A percentile compares a stretch with the other conserved stretches of the same genome.
Evolutionary conservation across 2,888 invertebrate species (phyloP).

Genomic region (Spilarctia lutea): DNA sequence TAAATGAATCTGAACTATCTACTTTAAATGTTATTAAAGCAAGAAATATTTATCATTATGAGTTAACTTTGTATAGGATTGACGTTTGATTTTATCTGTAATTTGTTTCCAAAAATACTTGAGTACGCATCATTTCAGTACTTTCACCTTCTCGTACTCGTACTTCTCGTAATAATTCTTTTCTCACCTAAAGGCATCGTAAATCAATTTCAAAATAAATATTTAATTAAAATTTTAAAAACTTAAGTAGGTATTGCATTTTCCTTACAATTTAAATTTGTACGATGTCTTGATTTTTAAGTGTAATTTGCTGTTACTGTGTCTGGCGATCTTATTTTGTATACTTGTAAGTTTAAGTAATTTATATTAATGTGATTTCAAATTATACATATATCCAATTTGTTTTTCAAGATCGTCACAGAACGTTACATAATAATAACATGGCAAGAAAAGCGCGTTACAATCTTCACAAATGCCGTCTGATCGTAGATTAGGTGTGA

Average conservation of each 20-base stretch:
- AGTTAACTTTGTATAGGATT: neutral
- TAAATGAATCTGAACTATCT: neutral
- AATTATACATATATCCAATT: neutral
- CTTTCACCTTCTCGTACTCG: no score
- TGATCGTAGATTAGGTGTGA: slow-evolving; percentile 71
- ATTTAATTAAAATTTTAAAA: neutral
- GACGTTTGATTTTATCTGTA: neutral
- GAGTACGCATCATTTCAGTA: no score
- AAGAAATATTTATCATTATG: neutral
- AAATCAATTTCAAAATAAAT: no score
- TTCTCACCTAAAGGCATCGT: no score
- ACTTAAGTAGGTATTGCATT: neutral
- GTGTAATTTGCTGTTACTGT: no score
- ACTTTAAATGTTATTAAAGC: neutral
- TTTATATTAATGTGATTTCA: neutral
- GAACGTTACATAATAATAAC: slow-evolving; percentile 26
- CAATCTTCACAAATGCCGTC: slow-evolving; percentile 50
- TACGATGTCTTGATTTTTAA: neutral
- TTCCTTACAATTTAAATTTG: neutral
- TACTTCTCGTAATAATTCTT: neutral
- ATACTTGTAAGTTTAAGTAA: neutral
- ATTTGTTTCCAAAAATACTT: no score
- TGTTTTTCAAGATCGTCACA: neutral
- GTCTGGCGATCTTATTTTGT: no score
- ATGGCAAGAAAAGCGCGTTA: slow-evolving; percentile 27